Conservation (phyloP, 1,140 invertebrate species). For the Aphaenogaster floridana region DNA sequence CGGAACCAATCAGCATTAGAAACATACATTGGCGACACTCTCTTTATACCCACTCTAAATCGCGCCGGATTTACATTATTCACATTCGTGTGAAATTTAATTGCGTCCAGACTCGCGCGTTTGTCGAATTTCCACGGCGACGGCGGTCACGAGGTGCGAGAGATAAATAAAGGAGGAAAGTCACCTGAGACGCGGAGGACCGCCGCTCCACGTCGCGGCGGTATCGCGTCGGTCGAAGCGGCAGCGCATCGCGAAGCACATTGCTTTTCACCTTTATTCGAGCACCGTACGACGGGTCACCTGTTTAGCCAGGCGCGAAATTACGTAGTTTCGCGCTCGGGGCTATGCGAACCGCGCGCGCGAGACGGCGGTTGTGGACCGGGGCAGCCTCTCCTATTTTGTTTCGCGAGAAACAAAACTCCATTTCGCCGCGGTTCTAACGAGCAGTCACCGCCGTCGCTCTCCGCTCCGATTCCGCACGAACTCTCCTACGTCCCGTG, state of each 20-base stretch:
- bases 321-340: constrained; percentile 75
- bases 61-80: neutral
- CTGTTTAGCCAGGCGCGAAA: constrained; percentile 79
- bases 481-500: neutral
- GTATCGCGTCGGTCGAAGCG: neutral
- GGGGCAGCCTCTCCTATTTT: neutral
- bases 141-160: neutral
- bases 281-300: constrained; percentile 54
- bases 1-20: too few relatives aligned
- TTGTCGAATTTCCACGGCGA: constrained; percentile 53
- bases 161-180: constrained; percentile 23
- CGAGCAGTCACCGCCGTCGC: constrained; percentile 30
- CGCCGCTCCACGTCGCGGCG: neutral
- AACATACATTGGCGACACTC: too few relatives aligned
- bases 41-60: too few relatives aligned
- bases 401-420: constrained; percentile 64
- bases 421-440: constrained; percentile 54
- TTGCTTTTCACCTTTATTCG: constrained; percentile 68
- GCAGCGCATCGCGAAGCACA: constrained; percentile 28
- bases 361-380: constrained; percentile 37
- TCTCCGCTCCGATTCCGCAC: constrained; percentile 26
- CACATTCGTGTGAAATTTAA: constrained; percentile 67
- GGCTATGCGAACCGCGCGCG: constrained; percentile 27
- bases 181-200: constrained; percentile 10
- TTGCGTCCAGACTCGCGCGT: constrained; percentile 51